Evolutionary conservation across 2,113 vertebrate species (phyloP), one percentile per base, ranked within the genome.

Genomic region (Noctilio leporinus): DNA sequence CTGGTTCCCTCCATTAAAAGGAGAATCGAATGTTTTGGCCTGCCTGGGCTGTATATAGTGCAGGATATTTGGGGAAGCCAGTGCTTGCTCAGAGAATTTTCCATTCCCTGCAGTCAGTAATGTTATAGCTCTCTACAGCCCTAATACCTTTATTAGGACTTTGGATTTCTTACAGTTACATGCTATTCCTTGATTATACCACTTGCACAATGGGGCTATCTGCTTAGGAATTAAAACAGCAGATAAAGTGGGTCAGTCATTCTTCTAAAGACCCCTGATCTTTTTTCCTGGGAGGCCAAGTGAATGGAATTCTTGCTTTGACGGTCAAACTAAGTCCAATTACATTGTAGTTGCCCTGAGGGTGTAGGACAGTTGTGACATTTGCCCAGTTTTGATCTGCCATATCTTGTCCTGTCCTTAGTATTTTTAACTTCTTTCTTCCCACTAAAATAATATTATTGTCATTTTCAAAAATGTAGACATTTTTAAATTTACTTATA

Each of bases 111-210:
- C 22, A 9, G 49, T 87, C 49, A 80, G 40, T 84, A 84, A 87
- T 86, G 28, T 83, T 91, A 67, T 7, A 38, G 14, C 57, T 94
- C 22, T 93, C 43, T 77, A 33, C 8, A 95, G 70, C 57, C 16
- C 16, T 93, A 15, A 59, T 30, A 59, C 40, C 67, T 93, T 77
- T 67, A 62, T 89, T 43, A 86, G 33, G 75, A 65, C 40, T 10
- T 94, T 91, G 49, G 30, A 24, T 73, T 89, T 78, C 65, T 93
- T 86, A 33, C 43, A 86, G 38, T 92, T 92, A 86, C 55, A 55
- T 86, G 35, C 8, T 72, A 4, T 77, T 89, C 40, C 57, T 97
- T 89, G 67, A 80, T 86, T 89, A 89, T 65, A 82, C 51, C 40
- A 72, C 22, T 69, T 86, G 45, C 65, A 78, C 65, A 69, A 0